Base-by-base conservation (phyloP, 2,797 vertebrate species). In the Manis javanica region DNA sequence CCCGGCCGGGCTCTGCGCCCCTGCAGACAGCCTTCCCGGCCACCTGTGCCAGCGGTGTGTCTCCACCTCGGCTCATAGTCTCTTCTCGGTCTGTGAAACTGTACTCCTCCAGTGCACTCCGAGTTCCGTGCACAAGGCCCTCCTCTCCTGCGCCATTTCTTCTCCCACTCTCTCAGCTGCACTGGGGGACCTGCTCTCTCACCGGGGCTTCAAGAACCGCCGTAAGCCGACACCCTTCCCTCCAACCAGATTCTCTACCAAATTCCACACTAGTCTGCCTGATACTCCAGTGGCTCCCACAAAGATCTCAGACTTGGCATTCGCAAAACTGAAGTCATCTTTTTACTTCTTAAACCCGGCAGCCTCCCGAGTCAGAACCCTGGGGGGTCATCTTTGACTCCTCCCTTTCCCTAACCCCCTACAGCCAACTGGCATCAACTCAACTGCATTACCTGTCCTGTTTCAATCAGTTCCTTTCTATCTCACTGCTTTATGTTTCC, bases 331-430 rank as follows among this genome's bases (percentile, higher is more conserved):
- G 11, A 81, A 42, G 23, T 37, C 23, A 84, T 69, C 55, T 68
- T 95, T 94, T 64, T 55, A 53, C 29, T 91, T 91, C 34, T 61
- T 93, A 26, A 91, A 95, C 79, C 34, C 78, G 72, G 72, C 23
- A 88, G 51, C 42, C 34, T 83, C 34, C 34, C 16, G 83, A 69
- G 31, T 64, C 29, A 85, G 77, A 88, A 88, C 51, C 16, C 26
- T 23, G 18, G 37, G 71, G 90, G 37, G 82, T 34, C 77, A 90
- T 57, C 37, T 24, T 57, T 46, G 53, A 74, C 16, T 24, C 19
- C 31, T 66, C 13, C 19, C 34, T 66, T 53, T 26, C 39, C n/a
- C 71, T 92, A 49, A 63, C 69, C 34, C 42, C 23, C 86, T 49
- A 86, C 14, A 53, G 69, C 46, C 53, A 77, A 16, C 3, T 81